Percentiles rank a stretch among this genome's conserved stretches.
Conservation (phyloP, 2,113 vertebrate species). For the Tylochromis polylepis region DNA sequence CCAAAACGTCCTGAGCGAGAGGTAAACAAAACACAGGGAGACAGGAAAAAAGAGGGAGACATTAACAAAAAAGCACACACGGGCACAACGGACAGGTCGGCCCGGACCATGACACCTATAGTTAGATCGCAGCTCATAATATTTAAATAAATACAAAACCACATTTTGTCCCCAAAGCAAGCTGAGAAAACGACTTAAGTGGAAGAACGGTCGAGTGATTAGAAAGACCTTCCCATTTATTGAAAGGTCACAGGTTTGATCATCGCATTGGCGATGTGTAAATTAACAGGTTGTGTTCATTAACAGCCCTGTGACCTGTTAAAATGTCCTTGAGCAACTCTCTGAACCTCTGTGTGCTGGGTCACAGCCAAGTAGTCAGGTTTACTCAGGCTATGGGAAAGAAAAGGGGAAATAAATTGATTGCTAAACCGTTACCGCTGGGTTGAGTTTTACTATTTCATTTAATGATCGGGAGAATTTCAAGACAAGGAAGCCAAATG, state of each 20-base stretch:
- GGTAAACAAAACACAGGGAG: too few relatives aligned
- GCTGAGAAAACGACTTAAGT: background rate
- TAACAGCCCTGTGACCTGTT: constrained; percentile 40
- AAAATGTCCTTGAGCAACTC: constrained; percentile 28
- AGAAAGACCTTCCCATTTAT: constrained; percentile 30
- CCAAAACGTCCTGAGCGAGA: too few relatives aligned
- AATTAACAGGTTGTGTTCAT: constrained; percentile 53
- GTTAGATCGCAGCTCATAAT: background rate
- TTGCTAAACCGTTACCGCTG: background rate
- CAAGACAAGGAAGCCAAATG: background rate
- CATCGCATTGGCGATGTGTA: constrained; percentile 6
- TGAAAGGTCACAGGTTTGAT: constrained; percentile 56
- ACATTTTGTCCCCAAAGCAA: background rate
- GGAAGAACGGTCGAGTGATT: constrained; percentile 22
- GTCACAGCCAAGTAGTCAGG: constrained; percentile 11
- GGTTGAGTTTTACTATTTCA: background rate
- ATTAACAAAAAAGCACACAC: too few relatives aligned
- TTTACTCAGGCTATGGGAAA: background rate
- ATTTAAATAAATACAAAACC: background rate
- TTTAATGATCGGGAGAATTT: background rate
- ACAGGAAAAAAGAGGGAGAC: too few relatives aligned
- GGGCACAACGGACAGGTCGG: too few relatives aligned
- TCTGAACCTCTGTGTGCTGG: background rate
- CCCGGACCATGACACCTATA: too few relatives aligned
- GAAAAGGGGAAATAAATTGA: background rate